Conservation (phyloP, 2,888 invertebrate species). For the Pemphredon lugubris region DNA sequence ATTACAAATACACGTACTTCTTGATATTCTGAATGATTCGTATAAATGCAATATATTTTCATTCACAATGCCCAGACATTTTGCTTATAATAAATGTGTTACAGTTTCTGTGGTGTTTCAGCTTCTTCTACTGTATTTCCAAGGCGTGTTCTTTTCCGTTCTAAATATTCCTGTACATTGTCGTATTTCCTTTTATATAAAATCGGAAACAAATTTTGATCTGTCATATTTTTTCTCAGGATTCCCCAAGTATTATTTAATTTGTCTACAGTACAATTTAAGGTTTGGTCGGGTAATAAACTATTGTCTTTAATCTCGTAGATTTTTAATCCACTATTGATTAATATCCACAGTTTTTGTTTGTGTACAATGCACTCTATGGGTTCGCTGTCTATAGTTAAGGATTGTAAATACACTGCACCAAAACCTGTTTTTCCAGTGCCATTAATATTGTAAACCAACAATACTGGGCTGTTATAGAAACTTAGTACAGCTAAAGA, state of each 20-base stretch:
- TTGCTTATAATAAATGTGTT: conserved; percentile 8
- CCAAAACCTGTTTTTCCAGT: conserved; percentile 62
- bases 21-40: too few species aligned
- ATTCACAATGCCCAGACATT: too few species aligned
- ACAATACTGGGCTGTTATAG: conserved; percentile 81
- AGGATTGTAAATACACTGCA: conserved; percentile 76
- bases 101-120: conserved; percentile 11
- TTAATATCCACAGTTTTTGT: conserved; percentile 78
- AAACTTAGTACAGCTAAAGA: conserved; percentile 83
- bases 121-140: conserved; percentile 37
- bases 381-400: conserved; percentile 81
- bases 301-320: conserved; percentile 77
- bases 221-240: conserved; percentile 59
- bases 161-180: conserved; percentile 90
- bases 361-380: conserved; percentile 78
- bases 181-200: conserved; percentile 91
- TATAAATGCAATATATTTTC: too few species aligned
- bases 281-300: conserved; percentile 71
- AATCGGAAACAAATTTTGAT: conserved; percentile 74
- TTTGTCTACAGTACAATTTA: conserved; percentile 55
- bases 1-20: conserved; percentile 6
- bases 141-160: conserved; percentile 87
- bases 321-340: conserved; percentile 76
- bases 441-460: conserved; percentile 80
- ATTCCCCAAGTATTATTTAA: conserved; percentile 71